phyloP scores from a whole-genome alignment of 2,113 vertebrate genomes.

The Artemisiospiza belli region DNA sequence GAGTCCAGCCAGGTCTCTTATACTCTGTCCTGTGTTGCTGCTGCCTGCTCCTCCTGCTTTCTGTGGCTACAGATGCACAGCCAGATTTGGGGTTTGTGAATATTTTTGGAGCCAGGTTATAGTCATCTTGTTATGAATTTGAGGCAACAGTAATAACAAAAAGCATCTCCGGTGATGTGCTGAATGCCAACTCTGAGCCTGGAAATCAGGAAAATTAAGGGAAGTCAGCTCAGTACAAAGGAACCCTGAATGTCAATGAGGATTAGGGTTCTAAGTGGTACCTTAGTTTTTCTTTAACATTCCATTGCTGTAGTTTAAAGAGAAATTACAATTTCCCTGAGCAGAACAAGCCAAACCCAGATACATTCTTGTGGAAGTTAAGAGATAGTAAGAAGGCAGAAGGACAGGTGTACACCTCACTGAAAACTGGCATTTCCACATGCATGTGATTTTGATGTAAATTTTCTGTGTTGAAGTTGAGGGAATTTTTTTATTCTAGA shows the following conservation, averaged over 20 bases:
- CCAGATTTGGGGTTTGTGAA: not conserved
- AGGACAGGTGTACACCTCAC: not conserved
- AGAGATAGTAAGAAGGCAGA: not conserved
- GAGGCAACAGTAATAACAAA: not conserved
- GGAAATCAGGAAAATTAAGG: not conserved
- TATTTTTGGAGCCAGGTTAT: not conserved
- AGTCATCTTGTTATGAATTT: not conserved
- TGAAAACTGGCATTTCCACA: not conserved
- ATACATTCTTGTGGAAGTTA: not conserved
- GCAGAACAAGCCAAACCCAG: not conserved
- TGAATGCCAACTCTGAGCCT: not conserved
- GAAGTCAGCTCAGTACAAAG: not conserved
- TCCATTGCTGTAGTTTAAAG: not conserved
- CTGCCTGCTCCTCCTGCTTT: not conserved
- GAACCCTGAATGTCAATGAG: not conserved
- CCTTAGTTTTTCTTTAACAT: not conserved
- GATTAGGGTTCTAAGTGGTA: not conserved
- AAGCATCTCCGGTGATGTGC: not conserved
- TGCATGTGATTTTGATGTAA: accelerated
- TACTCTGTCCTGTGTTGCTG: not conserved
- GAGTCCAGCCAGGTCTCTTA: not conserved
- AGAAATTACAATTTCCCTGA: not conserved
- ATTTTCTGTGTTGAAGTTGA: not conserved
- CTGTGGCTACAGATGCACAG: not conserved
- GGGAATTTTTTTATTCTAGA: not conserved